Evolutionary conservation across 2,888 invertebrate genomes (phyloP).

Genomic region (Candidula unifasciata): DNA sequence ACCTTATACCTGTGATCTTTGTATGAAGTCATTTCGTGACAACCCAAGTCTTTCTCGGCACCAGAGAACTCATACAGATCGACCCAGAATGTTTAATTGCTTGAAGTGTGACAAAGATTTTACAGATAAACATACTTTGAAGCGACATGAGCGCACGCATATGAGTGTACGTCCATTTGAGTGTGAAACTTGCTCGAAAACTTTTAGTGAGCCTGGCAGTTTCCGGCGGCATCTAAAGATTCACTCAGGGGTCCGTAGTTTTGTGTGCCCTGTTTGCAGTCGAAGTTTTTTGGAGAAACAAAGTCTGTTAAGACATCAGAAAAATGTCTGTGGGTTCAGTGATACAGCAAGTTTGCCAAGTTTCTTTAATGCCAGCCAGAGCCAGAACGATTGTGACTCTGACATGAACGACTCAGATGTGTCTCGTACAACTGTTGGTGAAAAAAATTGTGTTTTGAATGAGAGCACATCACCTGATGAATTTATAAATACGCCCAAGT

Average conservation of each 20-base stretch:
- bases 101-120: slow-evolving; percentile 40
- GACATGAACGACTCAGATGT: neutral
- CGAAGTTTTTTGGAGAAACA: slow-evolving; percentile 48
- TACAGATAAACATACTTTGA: slow-evolving; percentile 45
- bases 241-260: slow-evolving; percentile 41
- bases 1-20: slow-evolving; percentile 42
- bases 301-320: slow-evolving; percentile 44
- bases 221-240: slow-evolving; percentile 46
- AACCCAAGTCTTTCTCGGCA: slow-evolving; percentile 28
- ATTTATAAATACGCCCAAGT: neutral
- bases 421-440: neutral
- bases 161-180: slow-evolving; percentile 44
- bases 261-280: slow-evolving; percentile 33
- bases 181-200: slow-evolving; percentile 37
- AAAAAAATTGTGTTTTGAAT: neutral
- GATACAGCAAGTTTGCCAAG: neutral
- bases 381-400: neutral
- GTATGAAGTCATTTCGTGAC: slow-evolving; percentile 46
- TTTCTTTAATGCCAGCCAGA: neutral
- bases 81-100: slow-evolving; percentile 40
- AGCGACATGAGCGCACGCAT: slow-evolving; percentile 40
- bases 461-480: neutral
- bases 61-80: slow-evolving; percentile 36
- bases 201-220: slow-evolving; percentile 48
- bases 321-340: slow-evolving; percentile 37